These are phyloP conservation scores for Arctia plantaginis DNA, from an alignment of 2,888 invertebrate species.

Conservation along the genomic window DNA sequence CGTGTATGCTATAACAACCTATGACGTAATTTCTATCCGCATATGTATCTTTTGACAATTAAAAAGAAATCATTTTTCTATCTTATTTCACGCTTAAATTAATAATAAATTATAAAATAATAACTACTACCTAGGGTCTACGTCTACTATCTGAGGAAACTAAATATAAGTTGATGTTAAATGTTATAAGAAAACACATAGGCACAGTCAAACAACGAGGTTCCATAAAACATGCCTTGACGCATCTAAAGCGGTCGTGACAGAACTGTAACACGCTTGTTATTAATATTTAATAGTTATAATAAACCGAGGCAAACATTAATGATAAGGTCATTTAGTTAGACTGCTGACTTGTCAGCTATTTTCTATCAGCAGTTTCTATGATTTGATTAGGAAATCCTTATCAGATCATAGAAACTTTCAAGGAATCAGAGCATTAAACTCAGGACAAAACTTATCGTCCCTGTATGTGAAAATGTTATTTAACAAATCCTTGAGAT, in stretches of 20 bases:
- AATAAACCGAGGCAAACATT: background rate
- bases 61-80: too few species aligned
- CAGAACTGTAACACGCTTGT: background rate
- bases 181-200: background rate
- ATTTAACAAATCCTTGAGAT: too few species aligned
- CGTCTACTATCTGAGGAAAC: background rate
- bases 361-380: background rate
- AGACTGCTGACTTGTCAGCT: constrained; percentile 1
- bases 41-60: too few species aligned
- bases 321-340: constrained; percentile 7
- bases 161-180: background rate
- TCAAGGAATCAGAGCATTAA: background rate
- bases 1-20: too few species aligned
- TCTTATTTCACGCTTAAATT: too few species aligned
- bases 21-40: too few species aligned
- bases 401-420: too few species aligned
- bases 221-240: background rate
- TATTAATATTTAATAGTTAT: constrained; percentile 1
- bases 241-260: background rate
- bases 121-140: too few species aligned
- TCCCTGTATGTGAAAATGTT: background rate
- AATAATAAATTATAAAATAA: background rate
- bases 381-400: too few species aligned
- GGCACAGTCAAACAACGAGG: background rate
- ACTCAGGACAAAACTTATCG: background rate